Evolutionary conservation across 30 jellyfish, hydroid and myxozoan genomes (phyloP), one percentile per base, ranked within the genome.

Genomic region (Chironex yamaguchii): DNA sequence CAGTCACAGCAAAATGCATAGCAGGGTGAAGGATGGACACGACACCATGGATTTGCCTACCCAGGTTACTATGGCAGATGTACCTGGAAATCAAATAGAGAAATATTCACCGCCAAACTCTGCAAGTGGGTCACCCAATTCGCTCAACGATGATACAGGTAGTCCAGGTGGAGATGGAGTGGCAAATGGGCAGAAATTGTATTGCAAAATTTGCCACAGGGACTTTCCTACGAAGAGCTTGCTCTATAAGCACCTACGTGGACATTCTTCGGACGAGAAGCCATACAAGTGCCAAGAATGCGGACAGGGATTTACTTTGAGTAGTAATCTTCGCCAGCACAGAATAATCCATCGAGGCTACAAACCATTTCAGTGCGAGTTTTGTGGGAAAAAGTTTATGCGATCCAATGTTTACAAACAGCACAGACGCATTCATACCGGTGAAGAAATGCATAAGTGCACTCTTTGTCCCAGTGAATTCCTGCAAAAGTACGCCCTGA

Each of bases 361-460:
- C 82, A 94, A 94, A 69, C 99, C 99, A 6, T 94, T 94, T 42
- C 99, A 94, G 58, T 94, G 99, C 34, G 99, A 94, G 78, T 94
- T 81, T 71, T 94, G 99, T 36, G 99, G 99, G 67, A 94, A 94
- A 87, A 94, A 94, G 69, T 94, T 94, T 79, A 94, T 94, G 99
- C 70, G 99, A 64, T 94, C 99, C 4, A 94, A 94, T 65, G 99
- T 94, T 2, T 94, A 94, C 86, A 94, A 94, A 82, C 99, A 94
- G 81, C 99, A 94, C 52, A 76, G 99, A 13, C 76, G 99, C 31
- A 94, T 94, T 11, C 99, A 94, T 68, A 94, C 99, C 20, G 99
- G 99, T 3, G 99, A 94, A 82, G 96, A 94, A 81, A 94, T 94
- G 99, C 97, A 94, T 75, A 94, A 94, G 71, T 94, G 99, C 71